Base-by-base conservation (phyloP, 2,113 vertebrate species). In the Sebastes schlegelii region DNA sequence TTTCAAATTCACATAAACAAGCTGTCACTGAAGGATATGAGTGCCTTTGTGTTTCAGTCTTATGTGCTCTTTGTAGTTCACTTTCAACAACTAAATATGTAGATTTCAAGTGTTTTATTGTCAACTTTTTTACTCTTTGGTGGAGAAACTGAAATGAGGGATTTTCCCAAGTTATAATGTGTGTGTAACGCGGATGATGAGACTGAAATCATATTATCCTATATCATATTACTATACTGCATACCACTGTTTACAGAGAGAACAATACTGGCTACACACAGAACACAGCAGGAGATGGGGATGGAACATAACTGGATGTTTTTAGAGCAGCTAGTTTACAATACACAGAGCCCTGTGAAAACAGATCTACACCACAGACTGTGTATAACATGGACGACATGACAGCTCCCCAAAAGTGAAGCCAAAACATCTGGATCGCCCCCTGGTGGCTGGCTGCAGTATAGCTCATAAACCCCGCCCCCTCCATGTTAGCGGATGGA, bases 51-150 rank as follows among this genome's bases (percentile, higher is more conserved):
- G 19, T 55, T 42, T 55, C 6, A 42, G 19, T 21, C 11, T 55
- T 8, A 8, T 52, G 66, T 51, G 23, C 48, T 19, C n/a, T 61
- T 45, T 67, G 8, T 60, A 17, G 1, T 65, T 79, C 10, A 51
- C 9, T 40, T 74, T 71, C 3, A 55, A 13, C 54, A 9, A 52
- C 13, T 45, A 40, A 78, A 74, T 16, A 51, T 42, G 14, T 42
- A 46, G 10, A 64, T 34, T 85, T 86, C 55, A 77, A 66, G 62
- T 84, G 52, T 74, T 83, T 72, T 72, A 11, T 65, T 67, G 6
- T 83, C 6, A 43, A n/a, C 1, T 67, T 74, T 60, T 34, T 70
- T 65, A 79, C 49, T 90, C 88, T 91, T 90, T 92, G 91, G 78
- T 68, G 84, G 42, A 70, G 63, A 77, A 80, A 86, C 54, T 77